Conservation (phyloP, 2,888 invertebrate genomes). For the Melolontha melolontha region DNA sequence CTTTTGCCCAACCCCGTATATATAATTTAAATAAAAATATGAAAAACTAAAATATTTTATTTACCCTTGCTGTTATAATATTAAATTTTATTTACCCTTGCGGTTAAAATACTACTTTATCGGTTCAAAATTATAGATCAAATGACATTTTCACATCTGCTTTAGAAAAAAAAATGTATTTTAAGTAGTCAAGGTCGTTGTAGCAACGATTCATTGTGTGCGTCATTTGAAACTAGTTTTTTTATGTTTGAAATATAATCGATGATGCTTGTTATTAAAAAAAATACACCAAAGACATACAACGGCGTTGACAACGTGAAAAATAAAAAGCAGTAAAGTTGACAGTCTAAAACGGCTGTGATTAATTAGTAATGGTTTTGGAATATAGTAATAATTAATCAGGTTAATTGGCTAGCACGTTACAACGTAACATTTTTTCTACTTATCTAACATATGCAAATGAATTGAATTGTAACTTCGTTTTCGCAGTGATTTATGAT, state of each 20-base stretch:
- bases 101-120: no score
- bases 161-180: no score
- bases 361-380: constrained; percentile 26
- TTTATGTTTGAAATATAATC: constrained; percentile 17
- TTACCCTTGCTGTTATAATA: no score
- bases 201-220: not conserved
- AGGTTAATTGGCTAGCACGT: constrained; percentile 24
- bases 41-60: no score
- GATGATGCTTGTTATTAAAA: constrained; percentile 20
- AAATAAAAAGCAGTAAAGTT: constrained; percentile 1
- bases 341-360: constrained; percentile 13
- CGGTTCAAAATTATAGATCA: no score
- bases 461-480: no score
- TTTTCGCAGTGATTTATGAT: no score
- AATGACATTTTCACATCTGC: no score
- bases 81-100: no score
- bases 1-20: no score
- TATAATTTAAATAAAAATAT: no score
- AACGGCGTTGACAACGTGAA: constrained; percentile 5
- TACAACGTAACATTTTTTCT: not conserved
- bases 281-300: not conserved
- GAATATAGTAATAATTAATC: constrained; percentile 31
- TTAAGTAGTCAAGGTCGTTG: constrained; percentile 1
- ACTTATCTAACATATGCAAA: no score
- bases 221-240: not conserved